Evolutionary conservation across 2,888 invertebrate species (phyloP).

Genomic region (Agrotis puta): DNA sequence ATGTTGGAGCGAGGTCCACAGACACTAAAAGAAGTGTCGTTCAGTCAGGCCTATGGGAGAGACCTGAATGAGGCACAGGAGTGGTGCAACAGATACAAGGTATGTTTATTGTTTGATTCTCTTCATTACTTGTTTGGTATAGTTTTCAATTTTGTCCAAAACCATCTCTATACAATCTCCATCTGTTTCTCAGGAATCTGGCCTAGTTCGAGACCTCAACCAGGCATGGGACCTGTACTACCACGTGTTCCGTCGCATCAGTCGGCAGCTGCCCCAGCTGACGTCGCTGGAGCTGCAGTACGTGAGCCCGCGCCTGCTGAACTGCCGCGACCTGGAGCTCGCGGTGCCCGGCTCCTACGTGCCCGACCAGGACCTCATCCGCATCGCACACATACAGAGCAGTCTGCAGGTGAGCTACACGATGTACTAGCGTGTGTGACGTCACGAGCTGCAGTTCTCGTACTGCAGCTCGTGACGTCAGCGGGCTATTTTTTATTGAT

Average conservation of each 20-base stretch:
- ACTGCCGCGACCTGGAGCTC: slow-evolving; percentile 97
- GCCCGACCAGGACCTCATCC: slow-evolving; percentile 96
- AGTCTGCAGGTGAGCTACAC: slow-evolving; percentile 94
- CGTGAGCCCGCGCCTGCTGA: slow-evolving; percentile 97
- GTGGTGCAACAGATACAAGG: slow-evolving; percentile 97
- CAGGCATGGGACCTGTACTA: slow-evolving; percentile 99
- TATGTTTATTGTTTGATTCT: slow-evolving; percentile 61
- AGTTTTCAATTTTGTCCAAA: not conserved
- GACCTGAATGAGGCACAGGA: slow-evolving; percentile 98
- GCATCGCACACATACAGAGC: slow-evolving; percentile 97
- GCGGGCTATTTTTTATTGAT: too few species aligned
- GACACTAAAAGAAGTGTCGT: slow-evolving; percentile 99
- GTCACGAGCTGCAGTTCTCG: slow-evolving; percentile 96
- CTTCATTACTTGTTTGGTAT: not conserved
- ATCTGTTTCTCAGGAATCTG: slow-evolving; percentile 91
- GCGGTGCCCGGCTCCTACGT: slow-evolving; percentile 99
- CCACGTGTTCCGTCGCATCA: slow-evolving; percentile 99
- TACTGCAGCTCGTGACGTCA: too few species aligned
- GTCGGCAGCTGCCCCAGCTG: slow-evolving; percentile 97
- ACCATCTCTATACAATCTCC: not conserved
- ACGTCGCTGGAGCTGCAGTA: slow-evolving; percentile 98
- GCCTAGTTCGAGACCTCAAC: slow-evolving; percentile 97
- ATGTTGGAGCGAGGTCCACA: slow-evolving; percentile 98
- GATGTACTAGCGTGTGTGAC: slow-evolving; percentile 92
- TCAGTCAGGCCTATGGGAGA: slow-evolving; percentile 98